Base-by-base conservation (phyloP, 2,888 invertebrate genomes). In the Nemotelus pantherinus region DNA sequence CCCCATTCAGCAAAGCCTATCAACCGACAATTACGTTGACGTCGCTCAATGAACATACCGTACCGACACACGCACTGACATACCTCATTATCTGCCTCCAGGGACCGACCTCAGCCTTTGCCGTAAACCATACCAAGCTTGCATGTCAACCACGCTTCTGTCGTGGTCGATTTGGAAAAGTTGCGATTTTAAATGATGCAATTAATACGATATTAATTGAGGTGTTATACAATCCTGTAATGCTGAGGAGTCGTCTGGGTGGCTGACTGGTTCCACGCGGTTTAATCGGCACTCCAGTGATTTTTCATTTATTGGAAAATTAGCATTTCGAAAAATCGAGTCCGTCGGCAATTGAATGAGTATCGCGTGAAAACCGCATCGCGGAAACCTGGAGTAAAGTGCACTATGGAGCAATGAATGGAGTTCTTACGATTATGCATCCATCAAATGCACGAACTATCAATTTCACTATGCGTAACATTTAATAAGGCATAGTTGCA, bases 121-220 rank as follows among this genome's bases (percentile, higher is more conserved):
- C 39, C 4, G 55, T 25, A 63, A 3, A 57, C 55, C 25, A 70
- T 7, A 41, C 44, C 2, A 25, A 25, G 25, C 25, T 25, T 25
- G 25, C 25, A 2, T 57, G 71, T 41, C n/a, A 3, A 9, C 6
- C 7, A 41, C 43, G 41, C 70, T 50, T n/a, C 53, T 3, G 50
- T 7, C 39, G 43, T 50, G 6, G 3, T 47, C 44, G n/a, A 4
- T 7, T n/a, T 5, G 45, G 65, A 47, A 65, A 65, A 65, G 65
- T 65, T 45, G 65, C 9, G 65, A 44, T 65, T 47, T 72, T 58
- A 72, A 72, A 72, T 72, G 72, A 72, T 25, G 72, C 72, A 72
- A 72, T 72, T 72, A 72, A 72, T 72, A 58, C 44, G 45, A 58
- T 72, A 72, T 72, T 72, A 72, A 72, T 72, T 72, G 58, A 72